Evolutionary conservation across 2,113 vertebrate species (phyloP).

Genomic region (Pseudonaja textilis): DNA sequence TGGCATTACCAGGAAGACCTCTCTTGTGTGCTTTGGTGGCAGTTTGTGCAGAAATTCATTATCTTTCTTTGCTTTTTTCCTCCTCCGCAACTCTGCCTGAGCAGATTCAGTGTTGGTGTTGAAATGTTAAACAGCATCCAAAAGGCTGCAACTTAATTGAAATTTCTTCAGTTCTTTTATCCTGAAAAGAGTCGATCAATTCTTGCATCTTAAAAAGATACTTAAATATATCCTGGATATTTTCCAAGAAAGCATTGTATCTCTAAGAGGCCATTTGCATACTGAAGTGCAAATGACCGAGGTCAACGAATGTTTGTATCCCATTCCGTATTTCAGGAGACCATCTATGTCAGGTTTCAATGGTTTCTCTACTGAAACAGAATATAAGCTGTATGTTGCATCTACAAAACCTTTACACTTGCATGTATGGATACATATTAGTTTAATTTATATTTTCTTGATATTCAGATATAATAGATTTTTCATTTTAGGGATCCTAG

Average conservation of each 20-base stretch:
- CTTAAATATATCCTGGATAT: neutral
- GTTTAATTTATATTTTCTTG: neutral
- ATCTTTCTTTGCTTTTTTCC: neutral
- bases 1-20: slow-evolving; percentile 38
- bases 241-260: neutral
- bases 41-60: neutral
- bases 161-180: neutral
- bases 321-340: neutral
- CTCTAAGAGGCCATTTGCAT: neutral
- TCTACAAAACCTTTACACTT: neutral
- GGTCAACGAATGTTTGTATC: neutral
- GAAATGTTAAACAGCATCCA: neutral
- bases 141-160: neutral
- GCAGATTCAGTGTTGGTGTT: neutral
- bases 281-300: neutral
- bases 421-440: neutral
- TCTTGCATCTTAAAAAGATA: neutral
- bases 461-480: neutral
- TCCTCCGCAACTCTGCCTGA: neutral
- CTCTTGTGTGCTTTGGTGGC: neutral
- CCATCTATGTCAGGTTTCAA: neutral
- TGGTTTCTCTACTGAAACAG: neutral
- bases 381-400: neutral
- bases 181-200: neutral
- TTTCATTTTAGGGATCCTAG: neutral